phyloP scores from a whole-genome alignment of 2,797 vertebrate species.

The Valencia hispanica region DNA sequence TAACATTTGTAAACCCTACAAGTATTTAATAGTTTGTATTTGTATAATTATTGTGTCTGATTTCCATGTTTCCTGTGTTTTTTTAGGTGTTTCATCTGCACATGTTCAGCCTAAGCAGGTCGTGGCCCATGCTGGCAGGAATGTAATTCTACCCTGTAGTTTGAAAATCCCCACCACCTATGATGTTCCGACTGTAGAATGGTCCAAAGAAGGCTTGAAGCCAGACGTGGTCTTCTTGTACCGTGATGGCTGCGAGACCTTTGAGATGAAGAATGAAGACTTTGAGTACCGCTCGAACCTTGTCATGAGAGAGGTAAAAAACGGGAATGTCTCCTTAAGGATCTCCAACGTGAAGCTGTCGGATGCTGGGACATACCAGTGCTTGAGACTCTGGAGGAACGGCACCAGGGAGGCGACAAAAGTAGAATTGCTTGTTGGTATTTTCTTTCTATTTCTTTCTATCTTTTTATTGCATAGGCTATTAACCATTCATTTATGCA shows the following conservation, averaged over 20 bases:
- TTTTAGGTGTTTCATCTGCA: no score
- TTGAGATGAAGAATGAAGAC: slow-evolving; percentile 28
- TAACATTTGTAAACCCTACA: no score
- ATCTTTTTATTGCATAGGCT: no score
- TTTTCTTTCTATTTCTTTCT: no score
- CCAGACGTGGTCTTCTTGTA: slow-evolving; percentile 11
- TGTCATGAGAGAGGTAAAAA: background rate
- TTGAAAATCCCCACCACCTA: rapidly evolving
- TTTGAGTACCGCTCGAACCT: slow-evolving; percentile 38
- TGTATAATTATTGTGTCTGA: no score
- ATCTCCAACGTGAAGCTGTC: slow-evolving; percentile 34
- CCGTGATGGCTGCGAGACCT: slow-evolving; percentile 23
- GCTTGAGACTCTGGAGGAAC: background rate
- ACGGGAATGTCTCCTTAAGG: slow-evolving; percentile 33
- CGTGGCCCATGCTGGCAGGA: background rate
- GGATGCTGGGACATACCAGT: slow-evolving; percentile 20
- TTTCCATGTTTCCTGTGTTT: no score
- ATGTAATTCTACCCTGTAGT: slow-evolving; percentile 29
- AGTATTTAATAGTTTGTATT: no score
- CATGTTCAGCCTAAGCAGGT: background rate
- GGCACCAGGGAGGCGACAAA: rapidly evolving
- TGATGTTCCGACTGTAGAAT: slow-evolving; percentile 40
- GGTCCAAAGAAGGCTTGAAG: slow-evolving; percentile 30
- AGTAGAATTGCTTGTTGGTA: slow-evolving; percentile 41
- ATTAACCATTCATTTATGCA: no score